Conservation (phyloP, 2,797 vertebrate species). For the Pteropus rufus region DNA sequence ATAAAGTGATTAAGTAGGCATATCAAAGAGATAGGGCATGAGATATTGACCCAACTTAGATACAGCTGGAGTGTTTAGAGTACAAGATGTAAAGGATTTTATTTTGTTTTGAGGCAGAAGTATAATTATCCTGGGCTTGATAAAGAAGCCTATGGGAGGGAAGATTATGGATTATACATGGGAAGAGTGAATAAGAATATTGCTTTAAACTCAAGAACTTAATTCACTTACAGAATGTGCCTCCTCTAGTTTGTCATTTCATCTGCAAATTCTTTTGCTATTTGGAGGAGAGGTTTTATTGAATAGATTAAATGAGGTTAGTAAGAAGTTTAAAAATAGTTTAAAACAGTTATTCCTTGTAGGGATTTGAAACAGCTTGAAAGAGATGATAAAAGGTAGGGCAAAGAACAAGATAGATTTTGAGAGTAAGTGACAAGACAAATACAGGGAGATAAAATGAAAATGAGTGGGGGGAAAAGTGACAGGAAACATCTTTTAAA, state of each 20-base stretch:
- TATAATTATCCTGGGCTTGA: neutral
- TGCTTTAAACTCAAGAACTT: slow-evolving; percentile 38
- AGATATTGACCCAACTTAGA: neutral
- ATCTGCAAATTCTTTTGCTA: slow-evolving; percentile 23
- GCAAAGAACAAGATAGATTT: neutral
- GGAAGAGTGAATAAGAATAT: neutral
- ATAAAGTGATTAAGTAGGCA: slow-evolving; percentile 37
- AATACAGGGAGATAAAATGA: slow-evolving; percentile 18
- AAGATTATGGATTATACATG: neutral
- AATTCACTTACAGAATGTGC: neutral
- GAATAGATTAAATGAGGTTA: slow-evolving; percentile 30
- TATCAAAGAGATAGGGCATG: neutral
- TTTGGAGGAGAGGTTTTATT: slow-evolving; percentile 15
- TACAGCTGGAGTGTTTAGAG: neutral
- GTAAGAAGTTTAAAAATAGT: neutral
- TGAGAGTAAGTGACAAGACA: neutral
- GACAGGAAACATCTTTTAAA: neutral
- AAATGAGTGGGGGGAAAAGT: neutral
- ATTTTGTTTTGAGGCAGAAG: slow-evolving; percentile 26
- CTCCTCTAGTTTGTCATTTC: slow-evolving; percentile 42
- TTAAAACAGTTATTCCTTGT: slow-evolving; percentile 32
- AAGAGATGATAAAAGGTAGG: neutral
- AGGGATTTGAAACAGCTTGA: neutral
- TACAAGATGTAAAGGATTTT: neutral
- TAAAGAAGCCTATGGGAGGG: neutral